Evolutionary conservation across 2,888 invertebrate species (phyloP), one percentile per base, ranked within the genome.

Genomic region (Myopa testacea): DNA sequence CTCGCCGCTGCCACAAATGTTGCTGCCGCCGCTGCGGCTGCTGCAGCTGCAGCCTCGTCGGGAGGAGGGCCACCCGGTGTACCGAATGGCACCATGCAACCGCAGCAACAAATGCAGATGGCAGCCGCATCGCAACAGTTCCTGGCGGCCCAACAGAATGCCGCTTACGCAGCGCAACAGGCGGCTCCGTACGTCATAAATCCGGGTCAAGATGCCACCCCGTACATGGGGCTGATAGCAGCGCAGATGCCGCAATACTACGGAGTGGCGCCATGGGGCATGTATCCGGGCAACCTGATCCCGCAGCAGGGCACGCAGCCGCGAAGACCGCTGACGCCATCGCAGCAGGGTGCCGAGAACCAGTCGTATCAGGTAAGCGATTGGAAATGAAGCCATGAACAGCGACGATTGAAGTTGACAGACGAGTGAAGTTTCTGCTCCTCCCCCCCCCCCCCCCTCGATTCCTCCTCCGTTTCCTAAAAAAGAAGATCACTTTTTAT

Each of bases 181-280:
- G 88, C 89, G 65, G 94, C 95, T 69, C 95, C 95, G 76, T 97
- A 96, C 88, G 95, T 96, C 85, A 94, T 96, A 85, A 96, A 96
- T 90, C 94, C 96, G 74, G 91, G 91, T 52, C 94, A 94, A 88
- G 94, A 94, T 89, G 90, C 90, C 45, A 90, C 93, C 82, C 97
- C 96, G 50, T 97, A 97, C 90, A 94, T 95, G 86, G 93, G 95
- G 78, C 91, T 96, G 86, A 94, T 95, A 86, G 93, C 96, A 86
- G 94, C 93, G 89, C 92, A 94, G 89, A 92, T 97, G 85, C 96
- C 96, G 75, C 97, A 96, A 86, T 87, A 86, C 74, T 98, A 98
- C 91, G 98, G 98, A 90, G 95, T 96, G 78, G 95, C 97, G 82
- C 93, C 94, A 75, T 98, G 98, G 96, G 94, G 94, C 82, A 95